A percentile compares a stretch with the other conserved stretches of the same genome.
phyloP scores from a whole-genome alignment of 1,140 invertebrate species.

The Drosophila pruinosa region DNA sequence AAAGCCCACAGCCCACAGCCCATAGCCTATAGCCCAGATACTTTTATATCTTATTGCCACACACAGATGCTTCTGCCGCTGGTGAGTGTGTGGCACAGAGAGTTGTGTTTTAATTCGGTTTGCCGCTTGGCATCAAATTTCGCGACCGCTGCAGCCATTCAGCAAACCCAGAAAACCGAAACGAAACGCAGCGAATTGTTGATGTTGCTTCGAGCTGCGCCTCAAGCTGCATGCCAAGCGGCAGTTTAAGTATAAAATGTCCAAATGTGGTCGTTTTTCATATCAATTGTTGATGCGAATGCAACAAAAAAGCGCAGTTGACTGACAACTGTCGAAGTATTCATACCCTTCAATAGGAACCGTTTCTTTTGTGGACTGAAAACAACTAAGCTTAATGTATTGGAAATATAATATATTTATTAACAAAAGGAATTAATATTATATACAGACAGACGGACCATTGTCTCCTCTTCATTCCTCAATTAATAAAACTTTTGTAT shows the following conservation, averaged over 20 bases:
- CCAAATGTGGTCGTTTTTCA: conserved; percentile 71
- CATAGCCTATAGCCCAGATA: conserved; percentile 33
- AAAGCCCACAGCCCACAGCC: conserved; percentile 43
- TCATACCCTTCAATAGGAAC: neutral
- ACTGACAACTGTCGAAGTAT: neutral
- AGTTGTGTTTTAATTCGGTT: conserved; percentile 33
- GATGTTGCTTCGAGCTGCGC: conserved; percentile 40
- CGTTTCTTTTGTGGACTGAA: too few relatives aligned
- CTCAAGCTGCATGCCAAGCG: conserved; percentile 70
- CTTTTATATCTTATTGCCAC: conserved; percentile 33
- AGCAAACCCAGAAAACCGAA: conserved; percentile 79
- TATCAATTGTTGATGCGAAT: conserved; percentile 65
- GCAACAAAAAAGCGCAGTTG: neutral
- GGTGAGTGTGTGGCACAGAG: conserved; percentile 2
- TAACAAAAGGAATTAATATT: too few relatives aligned
- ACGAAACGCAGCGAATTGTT: conserved; percentile 45
- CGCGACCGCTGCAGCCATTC: conserved; percentile 62
- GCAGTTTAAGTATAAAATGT: conserved; percentile 78
- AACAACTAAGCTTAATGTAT: too few relatives aligned
- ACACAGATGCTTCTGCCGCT: conserved; percentile 1
- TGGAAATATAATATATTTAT: too few relatives aligned
- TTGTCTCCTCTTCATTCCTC: neutral
- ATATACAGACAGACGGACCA: too few relatives aligned
- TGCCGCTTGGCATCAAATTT: conserved; percentile 70
- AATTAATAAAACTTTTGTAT: neutral